Evolutionary conservation across 2,113 vertebrate genomes (phyloP), one percentile per base, ranked within the genome.

Genomic region (Aphyosemion australe): DNA sequence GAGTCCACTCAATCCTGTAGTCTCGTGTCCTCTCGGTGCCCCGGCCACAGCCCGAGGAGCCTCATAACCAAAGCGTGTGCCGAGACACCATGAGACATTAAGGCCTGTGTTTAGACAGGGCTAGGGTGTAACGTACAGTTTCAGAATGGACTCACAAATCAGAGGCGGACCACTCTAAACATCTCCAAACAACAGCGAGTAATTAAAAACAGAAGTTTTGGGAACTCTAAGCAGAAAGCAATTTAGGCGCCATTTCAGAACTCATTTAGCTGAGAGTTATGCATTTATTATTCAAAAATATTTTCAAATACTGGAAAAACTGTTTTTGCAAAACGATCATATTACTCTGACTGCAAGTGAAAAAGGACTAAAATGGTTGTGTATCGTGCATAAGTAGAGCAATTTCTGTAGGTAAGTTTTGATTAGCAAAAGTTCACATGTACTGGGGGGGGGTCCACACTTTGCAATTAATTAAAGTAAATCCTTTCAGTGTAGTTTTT

Each of bases 401-500:
- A 12, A 74, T 85, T 82, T 64, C 74, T 68, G 65, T 65, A 42
- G 68, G 49, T 51, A 70, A 60, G 65, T 87, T 88, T 69, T 84
- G 59, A 82, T 74, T 80, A 82, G 59, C 82, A 77, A 75, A 67
- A 83, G 79, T 86, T 86, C 78, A 83, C 20, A 65, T 71, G 64
- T 67, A 61, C 66, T 70, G 12, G 19, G 39, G 34, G 59, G 59
- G 37, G 15, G 12, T 84, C 73, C 78, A 79, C 84, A 79, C 85
- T 91, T 90, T 89, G 85, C 82, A 89, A 90, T 92, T 92, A 92
- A 93, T 93, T 90, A 90, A 87, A 84, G 77, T 72, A 86, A 92
- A 92, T 92, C 85, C 89, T 92, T 91, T 92, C 84, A 91, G 85
- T 85, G 61, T 83, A 87, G 79, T 91, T 90, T 90, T 90, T 87